Percentiles rank a stretch among this genome's conserved stretches.
These are phyloP conservation scores for Bombus pyrosoma DNA, from an alignment of 1,140 invertebrate genomes.

Conservation along the genomic window DNA sequence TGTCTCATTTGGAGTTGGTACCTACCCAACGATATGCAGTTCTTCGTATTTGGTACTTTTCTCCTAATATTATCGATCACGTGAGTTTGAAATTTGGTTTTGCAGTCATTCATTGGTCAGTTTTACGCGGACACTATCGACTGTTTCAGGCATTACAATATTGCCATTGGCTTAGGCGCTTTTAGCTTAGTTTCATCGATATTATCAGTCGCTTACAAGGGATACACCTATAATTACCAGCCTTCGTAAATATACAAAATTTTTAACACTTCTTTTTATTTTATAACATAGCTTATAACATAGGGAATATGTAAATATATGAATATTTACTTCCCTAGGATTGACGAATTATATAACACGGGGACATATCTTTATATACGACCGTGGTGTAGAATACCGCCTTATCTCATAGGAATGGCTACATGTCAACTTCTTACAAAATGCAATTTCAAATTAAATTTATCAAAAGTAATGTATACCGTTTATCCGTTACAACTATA, in stretches of 20 bases:
- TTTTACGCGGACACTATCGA: not conserved
- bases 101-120: fast-evolving
- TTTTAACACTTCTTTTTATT: not conserved
- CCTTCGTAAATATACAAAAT: constrained; percentile 77
- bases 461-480: constrained; percentile 72
- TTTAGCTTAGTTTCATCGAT: constrained; percentile 75
- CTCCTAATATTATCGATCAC: constrained; percentile 83
- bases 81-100: constrained; percentile 33
- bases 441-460: constrained; percentile 74
- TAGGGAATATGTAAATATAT: too few species aligned
- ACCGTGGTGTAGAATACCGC: constrained; percentile 82
- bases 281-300: too few species aligned
- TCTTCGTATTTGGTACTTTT: constrained; percentile 84
- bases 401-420: constrained; percentile 82
- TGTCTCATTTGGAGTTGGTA: constrained; percentile 93
- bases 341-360: constrained; percentile 76
- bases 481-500: fast-evolving
- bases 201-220: constrained; percentile 72
- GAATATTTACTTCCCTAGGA: constrained; percentile 50
- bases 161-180: constrained; percentile 63
- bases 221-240: constrained; percentile 76
- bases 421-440: constrained; percentile 78
- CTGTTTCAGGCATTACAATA: constrained; percentile 75
- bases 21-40: constrained; percentile 91
- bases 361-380: constrained; percentile 80